phyloP scores from a whole-genome alignment of 2,113 vertebrate genomes.

The Tragelaphus buxtoni region DNA sequence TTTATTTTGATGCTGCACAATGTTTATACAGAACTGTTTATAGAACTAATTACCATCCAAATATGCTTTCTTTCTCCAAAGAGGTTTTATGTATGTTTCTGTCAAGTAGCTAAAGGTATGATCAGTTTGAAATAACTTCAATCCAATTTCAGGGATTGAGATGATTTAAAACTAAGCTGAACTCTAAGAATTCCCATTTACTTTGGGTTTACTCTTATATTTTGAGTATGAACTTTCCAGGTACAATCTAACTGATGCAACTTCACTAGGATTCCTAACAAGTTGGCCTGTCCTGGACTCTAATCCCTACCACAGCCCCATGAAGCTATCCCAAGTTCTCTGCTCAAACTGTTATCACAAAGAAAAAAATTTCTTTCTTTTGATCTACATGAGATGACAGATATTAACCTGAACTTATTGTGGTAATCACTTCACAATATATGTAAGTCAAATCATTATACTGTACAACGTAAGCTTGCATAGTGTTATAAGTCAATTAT shows the following conservation, averaged over 20 bases:
- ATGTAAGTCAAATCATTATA: not conserved
- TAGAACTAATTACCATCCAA: not conserved
- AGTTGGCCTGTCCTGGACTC: not conserved
- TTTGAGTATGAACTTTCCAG: not conserved
- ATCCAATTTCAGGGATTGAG: not conserved
- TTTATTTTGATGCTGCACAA: not conserved
- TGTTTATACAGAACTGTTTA: not conserved
- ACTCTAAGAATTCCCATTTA: not conserved
- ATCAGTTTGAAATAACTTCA: not conserved
- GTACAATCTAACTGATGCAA: not conserved
- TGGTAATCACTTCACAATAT: not conserved
- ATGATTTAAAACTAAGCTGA: constrained; percentile 14
- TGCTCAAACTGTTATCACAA: not conserved
- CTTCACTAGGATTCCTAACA: not conserved
- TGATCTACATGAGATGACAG: not conserved
- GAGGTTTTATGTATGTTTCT: not conserved
- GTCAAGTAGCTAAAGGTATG: not conserved
- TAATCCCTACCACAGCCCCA: not conserved
- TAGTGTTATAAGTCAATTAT: not conserved
- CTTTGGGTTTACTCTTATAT: not conserved
- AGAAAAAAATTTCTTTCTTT: not conserved
- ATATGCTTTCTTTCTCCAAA: not conserved
- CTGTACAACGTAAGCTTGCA: not conserved
- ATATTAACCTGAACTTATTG: not conserved
- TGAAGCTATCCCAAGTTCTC: not conserved